Evolutionary conservation across 2,888 invertebrate species (phyloP).

Genomic region (Pollenia labialis): DNA sequence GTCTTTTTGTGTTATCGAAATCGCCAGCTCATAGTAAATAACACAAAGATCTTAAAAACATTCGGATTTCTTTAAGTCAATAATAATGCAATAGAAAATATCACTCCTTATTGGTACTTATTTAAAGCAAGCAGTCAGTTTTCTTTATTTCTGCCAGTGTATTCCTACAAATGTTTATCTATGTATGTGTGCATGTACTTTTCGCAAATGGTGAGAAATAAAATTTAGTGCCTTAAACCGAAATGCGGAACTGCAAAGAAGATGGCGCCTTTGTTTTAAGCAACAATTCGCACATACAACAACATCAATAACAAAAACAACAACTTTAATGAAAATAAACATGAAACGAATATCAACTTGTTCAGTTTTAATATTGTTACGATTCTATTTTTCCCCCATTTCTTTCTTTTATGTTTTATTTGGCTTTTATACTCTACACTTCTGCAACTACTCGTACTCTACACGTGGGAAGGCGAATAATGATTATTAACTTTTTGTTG

Average conservation of each 20-base stretch:
- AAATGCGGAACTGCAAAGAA: slow-evolving; percentile 61
- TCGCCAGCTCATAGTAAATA: too few species aligned
- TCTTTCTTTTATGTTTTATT: slow-evolving; percentile 16
- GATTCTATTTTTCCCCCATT: slow-evolving; percentile 44
- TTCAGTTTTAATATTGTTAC: slow-evolving; percentile 49
- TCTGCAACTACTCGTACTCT: not conserved
- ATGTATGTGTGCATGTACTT: not conserved
- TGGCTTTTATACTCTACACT: slow-evolving; percentile 1
- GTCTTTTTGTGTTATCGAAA: too few species aligned
- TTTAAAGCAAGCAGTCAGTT: too few species aligned
- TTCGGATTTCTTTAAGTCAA: not conserved
- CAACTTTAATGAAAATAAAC: slow-evolving; percentile 25
- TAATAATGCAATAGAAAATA: too few species aligned
- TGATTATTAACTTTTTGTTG: slow-evolving; percentile 62
- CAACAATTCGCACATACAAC: slow-evolving; percentile 56
- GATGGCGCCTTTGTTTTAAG: slow-evolving; percentile 67
- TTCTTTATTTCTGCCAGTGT: slow-evolving; percentile 34
- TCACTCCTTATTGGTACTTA: too few species aligned
- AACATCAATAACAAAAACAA: slow-evolving; percentile 12
- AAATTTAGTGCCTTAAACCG: slow-evolving; percentile 57
- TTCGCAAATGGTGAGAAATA: slow-evolving; percentile 40
- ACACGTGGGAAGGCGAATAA: slow-evolving; percentile 54
- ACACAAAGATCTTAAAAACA: not conserved
- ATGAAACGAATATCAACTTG: slow-evolving; percentile 60
- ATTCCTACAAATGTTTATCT: slow-evolving; percentile 1